Conservation (phyloP, 2,797 vertebrate genomes). For the Syndactyla subalaris region DNA sequence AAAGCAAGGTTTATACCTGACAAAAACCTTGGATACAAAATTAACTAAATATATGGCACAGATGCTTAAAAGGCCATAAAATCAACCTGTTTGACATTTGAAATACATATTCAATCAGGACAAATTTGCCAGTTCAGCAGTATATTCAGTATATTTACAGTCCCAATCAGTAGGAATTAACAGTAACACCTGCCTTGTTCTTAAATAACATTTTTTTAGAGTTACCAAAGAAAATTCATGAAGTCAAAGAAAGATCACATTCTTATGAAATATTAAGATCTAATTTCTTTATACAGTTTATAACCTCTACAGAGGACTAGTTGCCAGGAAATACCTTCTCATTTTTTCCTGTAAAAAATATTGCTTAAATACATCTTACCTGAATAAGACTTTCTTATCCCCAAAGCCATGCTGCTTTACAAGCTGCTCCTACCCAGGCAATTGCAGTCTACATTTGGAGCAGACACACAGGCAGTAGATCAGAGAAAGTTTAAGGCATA, state of each 20-base stretch:
- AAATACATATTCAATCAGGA: background rate
- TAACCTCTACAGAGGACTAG: background rate
- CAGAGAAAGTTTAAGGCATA: slow-evolving; percentile 92
- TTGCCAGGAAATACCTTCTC: background rate
- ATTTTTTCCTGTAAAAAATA: slow-evolving; percentile 29
- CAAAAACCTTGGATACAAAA: background rate
- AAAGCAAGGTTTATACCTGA: background rate
- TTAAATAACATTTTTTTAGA: background rate
- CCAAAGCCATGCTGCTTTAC: slow-evolving; percentile 88
- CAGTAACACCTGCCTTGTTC: background rate
- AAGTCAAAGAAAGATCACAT: background rate
- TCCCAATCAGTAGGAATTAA: background rate
- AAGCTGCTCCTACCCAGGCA: slow-evolving; percentile 74
- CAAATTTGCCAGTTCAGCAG: background rate
- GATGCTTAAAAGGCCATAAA: background rate
- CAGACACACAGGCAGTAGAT: slow-evolving; percentile 75
- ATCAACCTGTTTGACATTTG: background rate
- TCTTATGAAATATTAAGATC: background rate
- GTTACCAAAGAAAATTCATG: background rate
- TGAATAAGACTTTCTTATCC: slow-evolving; percentile 93
- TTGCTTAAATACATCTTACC: slow-evolving; percentile 85
- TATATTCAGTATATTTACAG: background rate
- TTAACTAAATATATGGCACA: background rate
- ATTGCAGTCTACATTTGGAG: slow-evolving; percentile 79
- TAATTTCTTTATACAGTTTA: background rate